Base-by-base conservation (phyloP, 2,797 vertebrate genomes). In the Lophius americanus region DNA sequence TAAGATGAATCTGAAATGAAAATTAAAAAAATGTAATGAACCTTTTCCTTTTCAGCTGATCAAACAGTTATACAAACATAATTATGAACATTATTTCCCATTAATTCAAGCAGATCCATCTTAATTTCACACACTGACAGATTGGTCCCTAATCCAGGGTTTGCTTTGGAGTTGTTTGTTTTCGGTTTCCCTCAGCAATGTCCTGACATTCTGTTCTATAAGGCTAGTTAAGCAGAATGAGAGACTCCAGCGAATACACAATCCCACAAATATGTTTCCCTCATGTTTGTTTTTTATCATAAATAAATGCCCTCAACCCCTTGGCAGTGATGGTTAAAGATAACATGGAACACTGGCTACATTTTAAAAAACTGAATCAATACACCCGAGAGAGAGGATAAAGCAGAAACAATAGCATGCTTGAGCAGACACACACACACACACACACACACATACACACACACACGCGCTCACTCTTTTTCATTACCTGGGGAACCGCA, bases 401-500 rank as follows among this genome's bases (percentile, higher is more conserved):
- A 36, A 76, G 43, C n/a, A 37, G 62, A 79, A 68, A 66, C 48
- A 75, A 59, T 65, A 33, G 42, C 35, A 61, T 53, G 62, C 23
- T 39, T 65, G 14, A 55, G 33, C 51, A 37, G 53, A 32, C 63
- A 64, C 68, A 65, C 51, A 43, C 70, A 41, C 50, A 68, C 61
- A 57, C 71, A 63, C 60, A 10, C 51, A 32, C 63, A 64, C 2
- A 23, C 23, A 23, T 23, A 23, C 23, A 23, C 23, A 23, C 68
- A 65, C 51, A 43, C 70, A 41, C 50, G 65, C 61, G 55, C 71
- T 60, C 60, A 10, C 51, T 64, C 56, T 42, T 74, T 74, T 73
- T 65, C 76, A 84, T 83, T 85, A 82, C 77, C 84, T 76, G 75
- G 80, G 83, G 80, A 84, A 64, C 57, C 67, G 47, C 57, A 76